Evolutionary conservation across 2,888 invertebrate genomes (phyloP), one percentile per base, ranked within the genome.

Genomic region (Nomada hirtipes): DNA sequence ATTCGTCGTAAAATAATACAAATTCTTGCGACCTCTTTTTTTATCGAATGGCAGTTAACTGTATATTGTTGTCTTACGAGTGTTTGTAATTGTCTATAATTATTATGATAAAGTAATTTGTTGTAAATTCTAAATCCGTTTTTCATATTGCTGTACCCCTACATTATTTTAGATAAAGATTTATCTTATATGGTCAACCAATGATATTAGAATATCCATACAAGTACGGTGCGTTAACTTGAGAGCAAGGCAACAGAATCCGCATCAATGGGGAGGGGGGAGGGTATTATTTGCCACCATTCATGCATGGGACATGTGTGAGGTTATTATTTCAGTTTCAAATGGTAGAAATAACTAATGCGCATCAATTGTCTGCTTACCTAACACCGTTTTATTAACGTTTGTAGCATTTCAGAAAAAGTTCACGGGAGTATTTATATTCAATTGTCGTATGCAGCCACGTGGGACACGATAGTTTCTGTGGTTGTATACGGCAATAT

Each of bases 21-120:
- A 63, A 73, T 76, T 57, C 53, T 74, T 63, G 44, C 55, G 18
- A 55, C 72, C 18, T 26, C 42, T 72, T 84, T 60, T 44, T 47
- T 18, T 47, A 20, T 53, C 47, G 15, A 75, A 44, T 59, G 60
- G 60, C 59, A 65, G 42, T 59, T 79, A 53, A 57, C 63, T 86
- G 79, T 86, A 84, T 64, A 86, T 80, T 79, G 74, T 84, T 86
- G 67, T 76, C 79, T 67, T 76, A 76, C 76, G 75, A 72, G 76
- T 67, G 73, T 88, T 86, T 88, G 76, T 86, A 88, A 86, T 82
- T 79, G 71, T 74, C 59, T 69, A 78, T 70, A 60, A 82, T 72
- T 55, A 76, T 76, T 59, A 85, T 42, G 57, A 86, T 85, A 82
- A 85, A 84, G 73, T 72, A 76, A 57, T 79, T 81, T 86, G 81